These are phyloP conservation scores for Dysmachus trigonus DNA, from an alignment of 2,888 invertebrate species.

Conservation along the genomic window DNA sequence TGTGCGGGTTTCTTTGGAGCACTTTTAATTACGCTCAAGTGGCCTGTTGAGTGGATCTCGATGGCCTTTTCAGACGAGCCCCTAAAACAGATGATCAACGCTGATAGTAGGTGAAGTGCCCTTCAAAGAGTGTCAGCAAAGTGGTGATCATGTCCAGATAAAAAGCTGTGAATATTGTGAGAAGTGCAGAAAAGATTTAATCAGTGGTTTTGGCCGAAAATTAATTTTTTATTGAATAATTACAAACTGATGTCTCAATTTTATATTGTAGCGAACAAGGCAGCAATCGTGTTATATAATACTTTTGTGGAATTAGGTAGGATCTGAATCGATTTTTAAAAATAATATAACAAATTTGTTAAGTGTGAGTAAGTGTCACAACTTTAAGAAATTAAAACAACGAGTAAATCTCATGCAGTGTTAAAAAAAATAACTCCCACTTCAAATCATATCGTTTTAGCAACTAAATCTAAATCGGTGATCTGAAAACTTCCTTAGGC, in stretches of 20 bases:
- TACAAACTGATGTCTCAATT: not conserved
- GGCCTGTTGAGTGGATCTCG: not conserved
- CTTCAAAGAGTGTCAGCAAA: not conserved
- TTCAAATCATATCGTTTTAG: too few species aligned
- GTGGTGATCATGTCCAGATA: not conserved
- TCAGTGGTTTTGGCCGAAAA: not conserved
- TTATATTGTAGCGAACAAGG: too few species aligned
- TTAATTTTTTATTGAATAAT: not conserved
- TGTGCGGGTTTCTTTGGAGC: conserved; percentile 1
- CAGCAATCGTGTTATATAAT: too few species aligned
- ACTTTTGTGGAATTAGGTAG: too few species aligned
- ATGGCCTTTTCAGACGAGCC: not conserved
- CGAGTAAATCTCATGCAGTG: too few species aligned
- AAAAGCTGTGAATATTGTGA: not conserved
- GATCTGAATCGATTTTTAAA: not conserved
- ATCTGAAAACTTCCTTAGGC: too few species aligned
- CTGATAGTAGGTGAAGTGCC: not conserved
- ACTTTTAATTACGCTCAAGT: conserved; percentile 27
- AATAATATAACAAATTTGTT: not conserved
- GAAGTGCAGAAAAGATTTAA: not conserved
- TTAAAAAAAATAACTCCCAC: too few species aligned
- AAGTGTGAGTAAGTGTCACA: too few species aligned
- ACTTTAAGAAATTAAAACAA: too few species aligned
- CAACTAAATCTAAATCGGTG: too few species aligned
- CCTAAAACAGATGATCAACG: not conserved